These are phyloP conservation scores for Aleiodes testaceus DNA, from an alignment of 2,888 invertebrate genomes.

Conservation along the genomic window DNA sequence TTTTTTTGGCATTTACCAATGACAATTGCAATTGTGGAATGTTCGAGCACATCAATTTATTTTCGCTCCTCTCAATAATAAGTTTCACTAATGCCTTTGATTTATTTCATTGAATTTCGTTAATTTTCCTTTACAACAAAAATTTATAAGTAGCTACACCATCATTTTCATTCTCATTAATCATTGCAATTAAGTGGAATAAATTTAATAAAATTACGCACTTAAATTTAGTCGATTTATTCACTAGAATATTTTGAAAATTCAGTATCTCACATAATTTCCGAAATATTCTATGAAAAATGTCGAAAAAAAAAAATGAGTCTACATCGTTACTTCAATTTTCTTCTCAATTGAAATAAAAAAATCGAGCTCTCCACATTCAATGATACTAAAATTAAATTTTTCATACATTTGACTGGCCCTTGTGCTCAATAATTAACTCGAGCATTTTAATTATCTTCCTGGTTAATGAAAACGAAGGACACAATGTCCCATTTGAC, in stretches of 20 bases:
- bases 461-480: slow-evolving; percentile 10
- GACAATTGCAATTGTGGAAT: slow-evolving; percentile 24
- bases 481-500: neutral
- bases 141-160: slow-evolving; percentile 26
- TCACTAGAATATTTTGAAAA: too few species aligned
- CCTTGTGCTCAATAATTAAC: slow-evolving; percentile 7
- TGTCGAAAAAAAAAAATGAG: too few species aligned
- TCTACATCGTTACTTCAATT: too few species aligned
- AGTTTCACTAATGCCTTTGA: slow-evolving; percentile 7
- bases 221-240: neutral
- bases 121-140: slow-evolving; percentile 3
- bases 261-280: too few species aligned
- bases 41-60: neutral
- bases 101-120: neutral
- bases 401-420: slow-evolving; percentile 23
- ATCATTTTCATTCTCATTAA: neutral
- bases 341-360: too few species aligned
- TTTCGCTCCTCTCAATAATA: slow-evolving; percentile 10
- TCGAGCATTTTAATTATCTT: slow-evolving; percentile 19
- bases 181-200: neutral
- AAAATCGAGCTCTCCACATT: too few species aligned
- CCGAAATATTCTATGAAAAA: too few species aligned
- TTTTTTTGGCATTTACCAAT: slow-evolving; percentile 3
- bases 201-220: neutral
- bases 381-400: too few species aligned